These are phyloP conservation scores for Panonychus citri DNA, from an alignment of 1,140 invertebrate species.

Conservation along the genomic window DNA sequence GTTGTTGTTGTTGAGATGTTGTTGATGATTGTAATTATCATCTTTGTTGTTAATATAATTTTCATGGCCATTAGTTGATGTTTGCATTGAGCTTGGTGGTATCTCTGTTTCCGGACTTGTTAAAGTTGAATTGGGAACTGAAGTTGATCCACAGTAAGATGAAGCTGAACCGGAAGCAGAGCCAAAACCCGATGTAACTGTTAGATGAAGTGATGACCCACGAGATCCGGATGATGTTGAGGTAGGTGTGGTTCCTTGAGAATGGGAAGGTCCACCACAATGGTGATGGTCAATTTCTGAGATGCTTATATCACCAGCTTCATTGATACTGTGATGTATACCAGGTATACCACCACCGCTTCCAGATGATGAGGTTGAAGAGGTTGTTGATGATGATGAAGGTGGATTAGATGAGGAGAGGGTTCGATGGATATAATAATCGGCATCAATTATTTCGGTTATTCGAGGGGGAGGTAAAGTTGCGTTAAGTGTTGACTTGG, in stretches of 20 bases:
- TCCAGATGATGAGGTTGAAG: neutral
- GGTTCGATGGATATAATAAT: neutral
- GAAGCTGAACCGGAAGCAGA: neutral
- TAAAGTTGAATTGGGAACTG: neutral
- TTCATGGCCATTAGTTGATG: neutral
- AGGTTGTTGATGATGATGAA: neutral
- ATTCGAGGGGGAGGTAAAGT: neutral
- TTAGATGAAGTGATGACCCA: neutral
- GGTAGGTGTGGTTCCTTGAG: neutral
- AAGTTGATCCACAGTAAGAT: conserved; percentile 1
- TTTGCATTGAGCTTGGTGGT: neutral
- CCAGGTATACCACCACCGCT: neutral
- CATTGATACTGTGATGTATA: no score
- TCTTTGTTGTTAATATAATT: no score
- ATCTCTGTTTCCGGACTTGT: conserved; percentile 2
- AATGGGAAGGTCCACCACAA: neutral
- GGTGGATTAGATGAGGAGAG: neutral
- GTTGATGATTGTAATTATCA: no score
- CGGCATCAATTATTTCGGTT: neutral
- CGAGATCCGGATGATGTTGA: neutral
- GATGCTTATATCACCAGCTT: no score
- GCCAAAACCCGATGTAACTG: neutral
- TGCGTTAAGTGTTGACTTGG: neutral
- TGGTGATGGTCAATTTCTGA: no score
- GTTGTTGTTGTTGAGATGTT: no score